These are phyloP conservation scores for Coryphaenoides rupestris DNA, from an alignment of 2,113 vertebrate species.

Conservation along the genomic window DNA sequence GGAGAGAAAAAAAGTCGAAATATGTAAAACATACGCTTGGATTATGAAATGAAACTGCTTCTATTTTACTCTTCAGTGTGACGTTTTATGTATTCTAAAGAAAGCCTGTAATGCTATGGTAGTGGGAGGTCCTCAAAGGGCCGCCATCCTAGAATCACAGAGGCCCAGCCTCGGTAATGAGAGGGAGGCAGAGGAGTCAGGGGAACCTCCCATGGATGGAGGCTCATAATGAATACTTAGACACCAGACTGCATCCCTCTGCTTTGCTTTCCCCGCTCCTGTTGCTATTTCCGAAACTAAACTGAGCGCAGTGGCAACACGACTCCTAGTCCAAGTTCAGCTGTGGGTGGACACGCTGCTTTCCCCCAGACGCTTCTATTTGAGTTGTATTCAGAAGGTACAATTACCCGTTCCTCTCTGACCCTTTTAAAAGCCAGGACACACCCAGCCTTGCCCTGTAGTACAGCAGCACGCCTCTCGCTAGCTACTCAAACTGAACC, in stretches of 20 bases:
- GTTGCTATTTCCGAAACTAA: slow-evolving; percentile 45
- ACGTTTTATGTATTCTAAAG: no score
- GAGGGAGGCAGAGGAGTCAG: slow-evolving; percentile 46
- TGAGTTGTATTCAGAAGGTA: slow-evolving; percentile 61
- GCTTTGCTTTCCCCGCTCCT: slow-evolving; percentile 37
- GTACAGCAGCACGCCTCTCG: slow-evolving; percentile 21
- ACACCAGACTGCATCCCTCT: slow-evolving; percentile 49
- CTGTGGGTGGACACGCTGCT: slow-evolving; percentile 55
- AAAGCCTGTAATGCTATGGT: no score
- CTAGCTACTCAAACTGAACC: not conserved
- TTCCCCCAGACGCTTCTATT: slow-evolving; percentile 53
- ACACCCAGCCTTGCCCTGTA: slow-evolving; percentile 56
- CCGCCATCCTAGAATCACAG: slow-evolving; percentile 9
- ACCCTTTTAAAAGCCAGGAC: slow-evolving; percentile 55
- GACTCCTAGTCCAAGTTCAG: slow-evolving; percentile 28
- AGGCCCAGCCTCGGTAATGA: slow-evolving; percentile 60
- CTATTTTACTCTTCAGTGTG: no score
- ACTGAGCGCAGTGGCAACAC: slow-evolving; percentile 18
- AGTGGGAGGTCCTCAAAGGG: slow-evolving; percentile 25
- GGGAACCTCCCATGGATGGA: slow-evolving; percentile 26
- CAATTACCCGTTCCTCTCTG: slow-evolving; percentile 61
- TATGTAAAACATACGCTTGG: no score
- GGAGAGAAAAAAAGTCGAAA: no score
- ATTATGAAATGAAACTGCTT: no score
- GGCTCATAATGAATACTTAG: slow-evolving; percentile 57